Evolutionary conservation across 2,797 vertebrate genomes (phyloP).

Genomic region (Yasuhikotakia modesta): DNA sequence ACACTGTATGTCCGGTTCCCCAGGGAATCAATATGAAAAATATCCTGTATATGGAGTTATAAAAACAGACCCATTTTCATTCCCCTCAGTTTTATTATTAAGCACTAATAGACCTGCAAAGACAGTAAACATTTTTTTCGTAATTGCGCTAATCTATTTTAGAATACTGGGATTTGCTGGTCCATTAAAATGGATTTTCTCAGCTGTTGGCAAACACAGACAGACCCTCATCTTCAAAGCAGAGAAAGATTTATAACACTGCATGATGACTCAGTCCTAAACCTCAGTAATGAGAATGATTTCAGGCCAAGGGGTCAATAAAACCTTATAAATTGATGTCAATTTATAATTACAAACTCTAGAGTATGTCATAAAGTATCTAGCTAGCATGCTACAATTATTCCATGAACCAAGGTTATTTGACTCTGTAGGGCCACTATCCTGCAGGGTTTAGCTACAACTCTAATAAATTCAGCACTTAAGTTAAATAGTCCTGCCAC

Average conservation of each 20-base stretch:
- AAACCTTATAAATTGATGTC: slow-evolving; percentile 17
- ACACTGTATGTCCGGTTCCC: slow-evolving; percentile 10
- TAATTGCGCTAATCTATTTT: not conserved
- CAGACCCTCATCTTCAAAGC: not conserved
- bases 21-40: slow-evolving; percentile 26
- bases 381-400: slow-evolving; percentile 10
- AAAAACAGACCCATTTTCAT: not conserved
- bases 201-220: not conserved
- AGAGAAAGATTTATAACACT: slow-evolving; percentile 32
- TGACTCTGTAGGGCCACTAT: not conserved
- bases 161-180: not conserved
- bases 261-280: slow-evolving; percentile 25
- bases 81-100: slow-evolving; percentile 1
- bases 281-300: slow-evolving; percentile 37
- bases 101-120: slow-evolving; percentile 17
- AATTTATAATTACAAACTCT: slow-evolving; percentile 25
- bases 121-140: slow-evolving; percentile 14
- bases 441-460: not conserved
- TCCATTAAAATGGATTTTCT: slow-evolving; percentile 27
- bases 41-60: not conserved
- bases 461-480: not conserved
- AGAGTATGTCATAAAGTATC: slow-evolving; percentile 21
- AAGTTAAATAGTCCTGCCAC: not conserved
- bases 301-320: slow-evolving; percentile 28
- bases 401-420: slow-evolving; percentile 1